These are phyloP conservation scores for Triplophysa siluroides DNA, from an alignment of 2,113 vertebrate genomes.

Conservation along the genomic window DNA sequence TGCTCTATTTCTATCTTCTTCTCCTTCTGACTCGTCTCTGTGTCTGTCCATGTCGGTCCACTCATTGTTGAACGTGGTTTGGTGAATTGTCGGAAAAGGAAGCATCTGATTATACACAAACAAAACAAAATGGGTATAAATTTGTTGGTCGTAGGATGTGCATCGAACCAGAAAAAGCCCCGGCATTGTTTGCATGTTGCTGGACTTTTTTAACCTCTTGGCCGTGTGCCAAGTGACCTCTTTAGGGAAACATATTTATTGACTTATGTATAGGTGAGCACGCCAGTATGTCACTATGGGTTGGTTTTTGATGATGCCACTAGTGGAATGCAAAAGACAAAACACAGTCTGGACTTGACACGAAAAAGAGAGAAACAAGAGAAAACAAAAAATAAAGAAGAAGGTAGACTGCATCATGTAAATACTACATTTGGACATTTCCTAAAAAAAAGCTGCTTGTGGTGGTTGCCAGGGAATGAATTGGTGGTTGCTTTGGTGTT, in stretches of 20 bases:
- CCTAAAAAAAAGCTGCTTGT: too few relatives aligned
- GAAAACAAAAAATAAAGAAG: background rate
- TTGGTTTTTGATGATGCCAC: background rate
- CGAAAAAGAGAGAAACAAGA: background rate
- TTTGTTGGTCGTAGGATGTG: conserved; percentile 26
- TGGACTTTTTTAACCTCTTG: conserved; percentile 13
- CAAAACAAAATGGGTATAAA: conserved; percentile 39
- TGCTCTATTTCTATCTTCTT: conserved; percentile 23
- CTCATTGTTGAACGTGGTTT: conserved; percentile 23
- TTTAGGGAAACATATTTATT: background rate
- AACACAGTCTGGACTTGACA: background rate
- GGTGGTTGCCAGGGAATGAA: too few relatives aligned
- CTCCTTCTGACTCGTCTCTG: conserved; percentile 12
- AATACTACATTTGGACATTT: too few relatives aligned
- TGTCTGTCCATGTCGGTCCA: conserved; percentile 31
- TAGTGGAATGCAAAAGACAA: background rate
- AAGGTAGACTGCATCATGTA: too few relatives aligned
- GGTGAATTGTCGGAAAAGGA: conserved; percentile 42
- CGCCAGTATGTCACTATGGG: background rate
- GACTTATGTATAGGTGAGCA: background rate
- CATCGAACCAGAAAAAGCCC: conserved; percentile 25
- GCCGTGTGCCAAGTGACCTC: background rate
- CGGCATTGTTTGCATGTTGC: conserved; percentile 12
- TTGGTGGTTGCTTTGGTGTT: too few relatives aligned
- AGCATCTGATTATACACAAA: conserved; percentile 38